Conservation (phyloP, 2,797 vertebrate genomes). For the Toxotes lorentzi region DNA sequence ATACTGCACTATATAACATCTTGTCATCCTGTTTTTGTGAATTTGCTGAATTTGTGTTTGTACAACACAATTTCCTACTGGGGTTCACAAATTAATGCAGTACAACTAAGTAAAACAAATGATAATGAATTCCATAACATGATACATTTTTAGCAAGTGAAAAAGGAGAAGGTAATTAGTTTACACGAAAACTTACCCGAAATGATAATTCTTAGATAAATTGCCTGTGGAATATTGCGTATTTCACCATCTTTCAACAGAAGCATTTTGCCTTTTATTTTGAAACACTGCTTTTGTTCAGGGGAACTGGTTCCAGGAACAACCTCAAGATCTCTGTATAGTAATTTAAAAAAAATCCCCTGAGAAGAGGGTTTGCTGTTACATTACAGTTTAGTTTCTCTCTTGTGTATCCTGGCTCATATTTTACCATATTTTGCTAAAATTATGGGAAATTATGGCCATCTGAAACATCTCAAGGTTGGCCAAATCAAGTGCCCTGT, state of each 20-base stretch:
- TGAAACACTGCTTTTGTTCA: slow-evolving; percentile 19
- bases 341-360: slow-evolving; percentile 43
- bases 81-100: background rate
- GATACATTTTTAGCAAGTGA: background rate
- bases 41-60: background rate
- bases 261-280: slow-evolving; percentile 11
- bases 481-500: slow-evolving; percentile 49
- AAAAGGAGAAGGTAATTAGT: slow-evolving; percentile 4
- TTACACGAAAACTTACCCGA: slow-evolving; percentile 12
- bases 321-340: slow-evolving; percentile 34
- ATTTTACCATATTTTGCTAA: slow-evolving; percentile 41
- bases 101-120: background rate
- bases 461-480: slow-evolving; percentile 70
- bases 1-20: background rate
- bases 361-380: slow-evolving; percentile 55
- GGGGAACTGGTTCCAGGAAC: slow-evolving; percentile 43
- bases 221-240: background rate
- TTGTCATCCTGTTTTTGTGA: background rate
- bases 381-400: slow-evolving; percentile 48
- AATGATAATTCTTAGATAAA: background rate
- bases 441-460: slow-evolving; percentile 60
- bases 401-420: slow-evolving; percentile 57
- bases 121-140: background rate
- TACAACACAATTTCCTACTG: background rate
- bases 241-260: slow-evolving; percentile 12